A percentile compares a stretch with the other conserved stretches of the same genome.
phyloP scores from a whole-genome alignment of 1,140 invertebrate genomes.

The Drosophila micromelanica region DNA sequence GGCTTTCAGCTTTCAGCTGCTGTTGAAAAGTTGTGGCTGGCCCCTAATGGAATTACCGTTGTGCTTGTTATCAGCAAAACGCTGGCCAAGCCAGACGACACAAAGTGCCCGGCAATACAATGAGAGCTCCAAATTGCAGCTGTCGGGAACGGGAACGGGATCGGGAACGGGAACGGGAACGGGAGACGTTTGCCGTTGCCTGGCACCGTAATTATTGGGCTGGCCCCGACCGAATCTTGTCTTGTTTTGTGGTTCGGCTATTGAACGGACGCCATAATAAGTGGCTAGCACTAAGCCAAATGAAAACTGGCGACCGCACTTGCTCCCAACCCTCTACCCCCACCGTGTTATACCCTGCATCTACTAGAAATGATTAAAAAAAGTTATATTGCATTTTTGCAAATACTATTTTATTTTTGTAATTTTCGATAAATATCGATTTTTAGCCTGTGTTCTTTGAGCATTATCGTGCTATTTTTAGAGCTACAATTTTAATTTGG shows the following conservation, averaged over 20 bases:
- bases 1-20: conserved; percentile 46
- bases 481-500: too few relatives aligned
- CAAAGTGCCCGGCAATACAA: conserved; percentile 47
- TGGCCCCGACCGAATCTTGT: conserved; percentile 49
- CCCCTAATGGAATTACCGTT: conserved; percentile 71
- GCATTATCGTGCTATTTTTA: too few relatives aligned
- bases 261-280: conserved; percentile 55
- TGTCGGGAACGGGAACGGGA: not conserved
- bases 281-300: conserved; percentile 73
- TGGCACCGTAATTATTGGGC: conserved; percentile 53
- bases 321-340: not conserved
- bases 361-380: too few relatives aligned
- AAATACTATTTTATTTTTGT: too few relatives aligned
- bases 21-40: conserved; percentile 35
- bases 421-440: too few relatives aligned
- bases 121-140: conserved; percentile 6
- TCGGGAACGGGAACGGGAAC: not conserved
- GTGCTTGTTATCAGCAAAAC: conserved; percentile 67
- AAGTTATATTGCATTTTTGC: too few relatives aligned
- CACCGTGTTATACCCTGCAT: too few relatives aligned
- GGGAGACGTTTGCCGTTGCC: not conserved
- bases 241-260: conserved; percentile 35
- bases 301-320: conserved; percentile 60
- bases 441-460: too few relatives aligned
- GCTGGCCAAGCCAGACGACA: conserved; percentile 51